A percentile compares a stretch with the other conserved stretches of the same genome.
phyloP scores from a whole-genome alignment of 2,888 invertebrate species.

The Cerastis rubricosa region DNA sequence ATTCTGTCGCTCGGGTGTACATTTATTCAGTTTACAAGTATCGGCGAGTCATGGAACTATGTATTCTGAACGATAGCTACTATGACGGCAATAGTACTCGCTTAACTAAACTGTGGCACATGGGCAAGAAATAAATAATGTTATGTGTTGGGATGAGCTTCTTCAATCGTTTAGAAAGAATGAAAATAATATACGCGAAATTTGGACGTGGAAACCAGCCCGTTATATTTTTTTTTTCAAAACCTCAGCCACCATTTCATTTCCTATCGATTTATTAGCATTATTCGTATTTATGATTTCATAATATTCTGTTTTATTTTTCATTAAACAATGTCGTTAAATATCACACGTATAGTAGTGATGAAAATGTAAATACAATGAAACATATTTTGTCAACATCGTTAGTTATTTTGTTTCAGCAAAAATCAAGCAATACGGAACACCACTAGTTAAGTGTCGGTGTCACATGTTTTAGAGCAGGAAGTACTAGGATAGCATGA shows the following conservation, averaged over 20 bases:
- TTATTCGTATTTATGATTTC: not conserved
- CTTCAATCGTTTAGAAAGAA: not conserved
- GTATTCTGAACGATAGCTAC: conserved; percentile 15
- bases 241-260: not conserved
- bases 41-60: conserved; percentile 38
- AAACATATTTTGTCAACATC: not conserved
- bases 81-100: conserved; percentile 2
- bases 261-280: not conserved
- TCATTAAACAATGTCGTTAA: not conserved
- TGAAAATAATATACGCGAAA: too few species aligned
- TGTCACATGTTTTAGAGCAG: conserved; percentile 70
- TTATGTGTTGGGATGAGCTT: not conserved
- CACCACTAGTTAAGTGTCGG: not conserved
- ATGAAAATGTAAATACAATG: not conserved
- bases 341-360: not conserved
- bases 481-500: conserved; percentile 47
- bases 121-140: conserved; percentile 1
- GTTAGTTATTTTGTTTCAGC: not conserved
- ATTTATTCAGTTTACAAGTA: conserved; percentile 58
- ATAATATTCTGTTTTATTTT: not conserved
- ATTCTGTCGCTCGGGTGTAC: conserved; percentile 40
- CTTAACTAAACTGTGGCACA: not conserved
- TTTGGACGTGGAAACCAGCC: too few species aligned
- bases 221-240: too few species aligned
- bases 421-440: not conserved